Conservation (phyloP, 2,113 vertebrate genomes). For the Lamprologus tigripictilis region DNA sequence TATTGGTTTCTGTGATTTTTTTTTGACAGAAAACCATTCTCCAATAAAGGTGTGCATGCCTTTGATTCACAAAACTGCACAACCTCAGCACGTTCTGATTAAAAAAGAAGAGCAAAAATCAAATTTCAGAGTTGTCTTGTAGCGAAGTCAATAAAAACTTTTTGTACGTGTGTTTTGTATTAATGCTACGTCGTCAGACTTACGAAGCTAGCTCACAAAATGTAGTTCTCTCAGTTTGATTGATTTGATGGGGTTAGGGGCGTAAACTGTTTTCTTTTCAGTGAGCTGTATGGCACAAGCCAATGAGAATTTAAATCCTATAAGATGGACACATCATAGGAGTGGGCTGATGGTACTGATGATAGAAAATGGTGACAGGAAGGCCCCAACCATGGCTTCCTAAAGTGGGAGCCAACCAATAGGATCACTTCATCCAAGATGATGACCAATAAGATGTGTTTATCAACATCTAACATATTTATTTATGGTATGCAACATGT, state of each 20-base stretch:
- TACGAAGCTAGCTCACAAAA: background rate
- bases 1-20: background rate
- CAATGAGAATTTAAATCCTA: background rate
- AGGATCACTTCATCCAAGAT: background rate
- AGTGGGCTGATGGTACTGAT: background rate
- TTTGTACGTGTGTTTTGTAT: background rate
- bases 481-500: background rate
- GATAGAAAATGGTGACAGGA: background rate
- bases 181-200: background rate
- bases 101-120: background rate
- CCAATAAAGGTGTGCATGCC: background rate
- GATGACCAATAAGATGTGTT: background rate
- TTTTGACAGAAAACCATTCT: background rate
- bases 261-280: background rate
- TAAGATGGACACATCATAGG: background rate
- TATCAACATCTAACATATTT: background rate
- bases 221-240: background rate
- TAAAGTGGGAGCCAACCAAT: background rate
- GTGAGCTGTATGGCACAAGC: background rate
- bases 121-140: background rate
- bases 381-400: background rate
- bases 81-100: background rate
- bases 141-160: background rate
- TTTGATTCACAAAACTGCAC: background rate
- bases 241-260: background rate